Percentiles rank a stretch among this genome's conserved stretches.
Conservation (phyloP, 2,797 vertebrate species). For the Avahi laniger region DNA sequence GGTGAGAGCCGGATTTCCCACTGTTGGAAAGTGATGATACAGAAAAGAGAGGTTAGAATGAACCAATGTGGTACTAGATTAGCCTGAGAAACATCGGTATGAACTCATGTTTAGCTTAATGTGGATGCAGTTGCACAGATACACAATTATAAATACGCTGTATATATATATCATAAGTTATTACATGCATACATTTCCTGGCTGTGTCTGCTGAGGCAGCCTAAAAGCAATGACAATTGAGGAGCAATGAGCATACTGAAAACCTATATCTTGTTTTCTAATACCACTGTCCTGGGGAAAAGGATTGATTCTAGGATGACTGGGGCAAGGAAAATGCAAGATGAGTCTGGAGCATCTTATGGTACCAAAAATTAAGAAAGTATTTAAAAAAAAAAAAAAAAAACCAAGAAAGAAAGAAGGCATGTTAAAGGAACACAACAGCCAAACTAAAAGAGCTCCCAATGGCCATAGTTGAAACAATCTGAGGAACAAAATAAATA, state of each 20-base stretch:
- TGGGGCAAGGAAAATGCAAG: neutral
- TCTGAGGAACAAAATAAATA: neutral
- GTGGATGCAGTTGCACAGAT: neutral
- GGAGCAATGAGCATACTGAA: neutral
- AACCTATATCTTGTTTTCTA: neutral
- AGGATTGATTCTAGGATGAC: neutral
- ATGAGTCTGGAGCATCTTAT: neutral
- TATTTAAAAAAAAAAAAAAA: neutral
- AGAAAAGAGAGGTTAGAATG: neutral
- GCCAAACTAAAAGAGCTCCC: neutral
- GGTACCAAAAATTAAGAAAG: neutral
- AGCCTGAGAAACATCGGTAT: neutral
- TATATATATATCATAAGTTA: neutral
- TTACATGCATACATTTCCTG: neutral
- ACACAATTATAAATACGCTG: neutral
- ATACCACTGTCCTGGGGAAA: neutral
- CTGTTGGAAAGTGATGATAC: neutral
- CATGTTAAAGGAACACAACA: neutral
- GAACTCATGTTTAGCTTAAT: neutral
- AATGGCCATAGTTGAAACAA: neutral
- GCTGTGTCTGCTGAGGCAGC: neutral
- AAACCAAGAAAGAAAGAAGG: neutral
- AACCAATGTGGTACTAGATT: neutral
- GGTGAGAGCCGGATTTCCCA: neutral
- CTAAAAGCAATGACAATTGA: neutral